A percentile compares a stretch with the other conserved stretches of the same genome.
Conservation (phyloP, 2,113 vertebrate genomes). For the Rhinoderma darwinii region DNA sequence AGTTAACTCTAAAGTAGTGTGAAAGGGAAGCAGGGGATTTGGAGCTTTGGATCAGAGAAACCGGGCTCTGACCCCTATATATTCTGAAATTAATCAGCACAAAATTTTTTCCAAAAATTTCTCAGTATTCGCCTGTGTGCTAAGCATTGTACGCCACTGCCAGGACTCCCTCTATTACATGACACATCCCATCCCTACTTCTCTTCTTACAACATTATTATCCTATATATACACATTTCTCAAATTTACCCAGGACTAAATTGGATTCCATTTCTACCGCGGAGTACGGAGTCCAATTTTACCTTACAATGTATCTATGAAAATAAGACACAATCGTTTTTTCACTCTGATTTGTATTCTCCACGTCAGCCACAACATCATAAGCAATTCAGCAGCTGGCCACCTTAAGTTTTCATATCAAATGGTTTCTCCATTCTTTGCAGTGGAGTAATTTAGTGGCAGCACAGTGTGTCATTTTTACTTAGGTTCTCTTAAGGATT, state of each 20-base stretch:
- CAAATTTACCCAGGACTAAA: neutral
- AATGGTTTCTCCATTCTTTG: conserved; percentile 25
- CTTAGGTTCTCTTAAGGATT: conserved; percentile 21
- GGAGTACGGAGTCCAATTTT: conserved; percentile 4
- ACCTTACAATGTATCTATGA: neutral
- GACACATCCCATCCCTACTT: neutral
- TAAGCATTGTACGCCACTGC: neutral
- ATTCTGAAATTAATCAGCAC: too few relatives aligned
- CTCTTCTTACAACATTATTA: conserved; percentile 2
- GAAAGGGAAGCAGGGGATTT: too few relatives aligned
- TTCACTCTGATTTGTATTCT: conserved; percentile 38
- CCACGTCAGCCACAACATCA: neutral
- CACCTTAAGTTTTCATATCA: conserved; percentile 50
- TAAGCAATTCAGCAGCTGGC: conserved; percentile 34
- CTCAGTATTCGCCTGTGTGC: too few relatives aligned
- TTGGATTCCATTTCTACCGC: conserved; percentile 2
- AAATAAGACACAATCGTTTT: conserved; percentile 29
- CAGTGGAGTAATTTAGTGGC: conserved; percentile 54
- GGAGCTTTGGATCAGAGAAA: too few relatives aligned
- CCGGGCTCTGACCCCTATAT: too few relatives aligned
- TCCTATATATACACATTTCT: neutral
- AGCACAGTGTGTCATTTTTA: neutral
- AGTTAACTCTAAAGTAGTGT: too few relatives aligned
- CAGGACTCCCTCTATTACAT: neutral
- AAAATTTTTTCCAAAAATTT: neutral